Evolutionary conservation across 2,113 vertebrate species (phyloP).

Genomic region (Stictonetta naevosa): DNA sequence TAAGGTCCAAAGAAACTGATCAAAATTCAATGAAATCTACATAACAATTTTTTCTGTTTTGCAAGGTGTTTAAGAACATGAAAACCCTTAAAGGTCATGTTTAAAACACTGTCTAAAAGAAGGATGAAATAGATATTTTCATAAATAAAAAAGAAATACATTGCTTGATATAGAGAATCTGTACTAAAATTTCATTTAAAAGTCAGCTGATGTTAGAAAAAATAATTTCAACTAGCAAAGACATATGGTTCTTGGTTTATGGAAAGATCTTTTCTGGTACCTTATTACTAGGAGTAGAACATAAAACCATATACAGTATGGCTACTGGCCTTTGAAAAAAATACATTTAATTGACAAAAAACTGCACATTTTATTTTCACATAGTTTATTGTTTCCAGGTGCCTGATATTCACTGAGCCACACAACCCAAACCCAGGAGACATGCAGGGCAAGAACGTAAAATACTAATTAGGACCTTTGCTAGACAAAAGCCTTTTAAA

Average conservation of each 20-base stretch:
- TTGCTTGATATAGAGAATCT: neutral
- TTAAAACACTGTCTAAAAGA: neutral
- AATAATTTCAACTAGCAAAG: neutral
- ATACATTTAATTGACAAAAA: neutral
- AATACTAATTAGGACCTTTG: neutral
- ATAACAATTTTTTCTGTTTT: neutral
- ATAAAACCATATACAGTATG: neutral
- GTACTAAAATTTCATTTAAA: neutral
- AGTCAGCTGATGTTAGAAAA: neutral
- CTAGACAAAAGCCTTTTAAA: neutral
- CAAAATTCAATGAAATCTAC: neutral
- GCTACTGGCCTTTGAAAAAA: neutral
- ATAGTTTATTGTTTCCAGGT: neutral
- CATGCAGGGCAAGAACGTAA: neutral
- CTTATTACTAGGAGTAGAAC: neutral
- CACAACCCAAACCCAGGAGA: slow-evolving; percentile 2
- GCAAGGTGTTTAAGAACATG: neutral
- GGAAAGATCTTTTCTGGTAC: neutral
- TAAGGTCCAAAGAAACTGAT: neutral
- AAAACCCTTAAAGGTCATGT: neutral
- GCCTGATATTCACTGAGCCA: neutral
- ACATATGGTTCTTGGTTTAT: neutral
- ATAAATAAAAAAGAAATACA: neutral
- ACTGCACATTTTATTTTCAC: neutral
- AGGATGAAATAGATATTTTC: neutral